phyloP scores from a whole-genome alignment of 2,797 vertebrate species.

The Buphagus erythrorhynchus region DNA sequence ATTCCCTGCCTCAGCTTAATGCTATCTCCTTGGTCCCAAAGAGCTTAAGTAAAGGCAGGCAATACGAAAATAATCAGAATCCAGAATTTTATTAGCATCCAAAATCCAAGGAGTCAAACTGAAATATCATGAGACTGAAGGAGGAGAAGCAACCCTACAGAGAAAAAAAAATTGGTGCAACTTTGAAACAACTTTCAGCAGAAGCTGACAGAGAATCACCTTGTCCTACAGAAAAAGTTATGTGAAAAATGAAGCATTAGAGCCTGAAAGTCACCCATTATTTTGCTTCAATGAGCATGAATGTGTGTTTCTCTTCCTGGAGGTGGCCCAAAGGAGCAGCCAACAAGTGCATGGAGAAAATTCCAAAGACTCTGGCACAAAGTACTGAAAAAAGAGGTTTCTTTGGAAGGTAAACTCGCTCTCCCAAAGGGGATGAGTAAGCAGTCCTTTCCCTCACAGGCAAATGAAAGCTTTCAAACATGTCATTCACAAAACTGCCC shows the following conservation, averaged over 20 bases:
- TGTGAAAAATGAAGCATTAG: not conserved
- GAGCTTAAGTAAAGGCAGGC: not conserved
- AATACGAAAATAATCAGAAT: not conserved
- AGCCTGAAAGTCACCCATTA: not conserved
- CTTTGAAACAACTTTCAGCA: not conserved
- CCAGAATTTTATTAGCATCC: not conserved
- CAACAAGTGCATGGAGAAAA: not conserved
- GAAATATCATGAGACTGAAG: not conserved
- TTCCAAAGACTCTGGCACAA: not conserved
- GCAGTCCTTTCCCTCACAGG: not conserved
- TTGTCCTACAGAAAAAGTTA: not conserved
- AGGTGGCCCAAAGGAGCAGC: not conserved
- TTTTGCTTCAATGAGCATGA: not conserved
- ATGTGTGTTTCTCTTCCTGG: not conserved
- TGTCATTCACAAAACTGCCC: conserved; percentile 47
- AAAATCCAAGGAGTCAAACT: not conserved
- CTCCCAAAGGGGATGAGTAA: conserved; percentile 46
- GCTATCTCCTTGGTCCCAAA: not conserved
- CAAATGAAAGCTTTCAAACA: conserved; percentile 54
- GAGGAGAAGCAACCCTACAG: not conserved
- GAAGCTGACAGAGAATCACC: not conserved
- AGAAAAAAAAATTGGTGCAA: not conserved
- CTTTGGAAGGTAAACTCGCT: conserved; percentile 42
- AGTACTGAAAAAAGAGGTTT: not conserved
- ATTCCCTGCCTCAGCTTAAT: not conserved